Evolutionary conservation across 2,888 invertebrate species (phyloP).

Genomic region (Proisotoma minuta): DNA sequence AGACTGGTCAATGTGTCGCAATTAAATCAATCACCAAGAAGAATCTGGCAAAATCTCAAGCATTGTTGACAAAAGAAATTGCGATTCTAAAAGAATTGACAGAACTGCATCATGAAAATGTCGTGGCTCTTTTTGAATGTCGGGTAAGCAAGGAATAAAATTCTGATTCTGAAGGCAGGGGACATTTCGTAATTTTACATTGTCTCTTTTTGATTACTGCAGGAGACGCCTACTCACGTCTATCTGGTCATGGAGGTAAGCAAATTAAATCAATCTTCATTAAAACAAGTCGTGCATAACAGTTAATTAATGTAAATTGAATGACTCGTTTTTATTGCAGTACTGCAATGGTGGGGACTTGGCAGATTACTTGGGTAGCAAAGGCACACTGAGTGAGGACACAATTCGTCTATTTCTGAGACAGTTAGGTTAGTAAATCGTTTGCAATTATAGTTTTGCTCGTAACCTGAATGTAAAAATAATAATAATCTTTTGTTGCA

Average conservation of each 20-base stretch:
- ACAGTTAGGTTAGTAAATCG: conserved; percentile 69
- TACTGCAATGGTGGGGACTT: conserved; percentile 99
- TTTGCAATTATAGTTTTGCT: background rate
- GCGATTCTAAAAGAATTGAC: conserved; percentile 97
- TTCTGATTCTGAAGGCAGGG: background rate
- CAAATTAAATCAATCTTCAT: too few relatives aligned
- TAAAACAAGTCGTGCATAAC: too few relatives aligned
- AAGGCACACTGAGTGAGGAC: conserved; percentile 93
- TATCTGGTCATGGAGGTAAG: conserved; percentile 98
- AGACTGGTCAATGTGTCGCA: conserved; percentile 62
- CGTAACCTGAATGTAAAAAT: too few relatives aligned
- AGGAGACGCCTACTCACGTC: conserved; percentile 89
- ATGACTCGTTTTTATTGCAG: conserved; percentile 57
- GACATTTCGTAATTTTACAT: background rate
- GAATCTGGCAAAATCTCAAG: conserved; percentile 93
- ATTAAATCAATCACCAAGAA: conserved; percentile 98
- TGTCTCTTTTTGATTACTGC: too few relatives aligned
- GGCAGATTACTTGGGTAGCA: conserved; percentile 92
- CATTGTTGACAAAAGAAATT: conserved; percentile 95
- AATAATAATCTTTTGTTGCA: too few relatives aligned
- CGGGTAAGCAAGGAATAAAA: conserved; percentile 58
- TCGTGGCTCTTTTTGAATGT: conserved; percentile 94
- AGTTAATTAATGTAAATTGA: too few relatives aligned
- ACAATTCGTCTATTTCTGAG: conserved; percentile 91
- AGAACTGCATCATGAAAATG: conserved; percentile 95